phyloP scores from a whole-genome alignment of 2,113 vertebrate species.

The Megaleporinus macrocephalus region DNA sequence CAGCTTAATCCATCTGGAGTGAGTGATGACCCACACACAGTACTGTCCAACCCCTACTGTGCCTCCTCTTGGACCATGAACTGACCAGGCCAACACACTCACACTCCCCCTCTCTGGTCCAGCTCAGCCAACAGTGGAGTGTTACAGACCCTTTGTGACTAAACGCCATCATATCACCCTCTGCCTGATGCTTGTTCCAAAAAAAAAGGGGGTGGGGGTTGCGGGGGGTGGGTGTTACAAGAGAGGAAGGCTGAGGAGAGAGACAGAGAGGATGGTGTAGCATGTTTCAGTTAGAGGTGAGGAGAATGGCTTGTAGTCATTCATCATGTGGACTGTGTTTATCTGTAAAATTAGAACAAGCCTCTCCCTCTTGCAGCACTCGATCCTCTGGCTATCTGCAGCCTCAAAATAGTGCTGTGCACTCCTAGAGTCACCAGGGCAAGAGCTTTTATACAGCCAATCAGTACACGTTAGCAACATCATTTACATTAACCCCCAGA shows the following conservation, averaged over 20 bases:
- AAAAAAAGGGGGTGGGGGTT: not conserved
- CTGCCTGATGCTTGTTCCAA: slow-evolving; percentile 56
- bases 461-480: slow-evolving; percentile 57
- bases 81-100: not conserved
- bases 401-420: slow-evolving; percentile 6
- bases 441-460: slow-evolving; percentile 36
- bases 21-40: slow-evolving; percentile 32
- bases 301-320: not conserved
- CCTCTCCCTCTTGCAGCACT: slow-evolving; percentile 55
- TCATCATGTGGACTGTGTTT: slow-evolving; percentile 27
- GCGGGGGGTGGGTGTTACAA: not conserved
- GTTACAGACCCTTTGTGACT: slow-evolving; percentile 62
- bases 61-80: not conserved
- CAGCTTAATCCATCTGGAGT: slow-evolving; percentile 25
- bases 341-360: slow-evolving; percentile 46
- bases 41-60: slow-evolving; percentile 20
- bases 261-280: not conserved
- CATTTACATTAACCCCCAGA: slow-evolving; percentile 70
- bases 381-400: slow-evolving; percentile 58
- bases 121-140: slow-evolving; percentile 50
- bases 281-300: not conserved
- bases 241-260: no score
- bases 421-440: not conserved
- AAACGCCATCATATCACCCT: slow-evolving; percentile 53
- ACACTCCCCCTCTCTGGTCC: slow-evolving; percentile 47